phyloP scores from a whole-genome alignment of 1,140 invertebrate species.

The Ruditapes philippinarum region DNA sequence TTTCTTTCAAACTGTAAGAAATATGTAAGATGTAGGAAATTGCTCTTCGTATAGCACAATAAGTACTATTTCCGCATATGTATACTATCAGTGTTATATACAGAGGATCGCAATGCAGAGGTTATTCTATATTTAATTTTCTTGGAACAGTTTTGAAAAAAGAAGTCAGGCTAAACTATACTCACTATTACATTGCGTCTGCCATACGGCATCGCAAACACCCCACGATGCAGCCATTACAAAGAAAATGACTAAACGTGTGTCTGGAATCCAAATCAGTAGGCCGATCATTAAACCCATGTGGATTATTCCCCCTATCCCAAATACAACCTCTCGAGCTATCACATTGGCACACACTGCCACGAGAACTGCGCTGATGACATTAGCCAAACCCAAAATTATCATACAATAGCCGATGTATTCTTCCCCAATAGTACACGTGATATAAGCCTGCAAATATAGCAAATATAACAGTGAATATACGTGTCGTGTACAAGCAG shows the following conservation, averaged over 20 bases:
- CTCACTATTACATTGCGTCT: slow-evolving; percentile 98
- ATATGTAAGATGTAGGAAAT: no score
- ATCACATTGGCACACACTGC: slow-evolving; percentile 81
- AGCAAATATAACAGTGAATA: no score
- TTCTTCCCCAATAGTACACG: slow-evolving; percentile 83
- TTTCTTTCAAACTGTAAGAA: no score
- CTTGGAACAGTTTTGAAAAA: no score
- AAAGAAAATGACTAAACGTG: slow-evolving; percentile 94
- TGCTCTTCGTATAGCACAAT: no score
- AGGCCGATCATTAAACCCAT: slow-evolving; percentile 85
- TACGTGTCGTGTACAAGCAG: no score
- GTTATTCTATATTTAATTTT: no score
- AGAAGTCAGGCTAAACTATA: no score
- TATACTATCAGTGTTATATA: no score
- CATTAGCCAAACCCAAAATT: slow-evolving; percentile 84
- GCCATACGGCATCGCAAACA: slow-evolving; percentile 98
- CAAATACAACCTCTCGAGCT: slow-evolving; percentile 85
- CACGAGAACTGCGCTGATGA: slow-evolving; percentile 81
- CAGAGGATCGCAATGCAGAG: no score
- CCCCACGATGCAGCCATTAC: slow-evolving; percentile 97
- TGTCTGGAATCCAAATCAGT: slow-evolving; percentile 94
- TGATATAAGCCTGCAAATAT: slow-evolving; percentile 82
- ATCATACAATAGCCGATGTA: slow-evolving; percentile 86
- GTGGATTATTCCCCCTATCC: slow-evolving; percentile 82
- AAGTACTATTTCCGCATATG: no score